Evolutionary conservation across 2,888 invertebrate species (phyloP), one percentile per base, ranked within the genome.

Genomic region (Pedicia rivosa): DNA sequence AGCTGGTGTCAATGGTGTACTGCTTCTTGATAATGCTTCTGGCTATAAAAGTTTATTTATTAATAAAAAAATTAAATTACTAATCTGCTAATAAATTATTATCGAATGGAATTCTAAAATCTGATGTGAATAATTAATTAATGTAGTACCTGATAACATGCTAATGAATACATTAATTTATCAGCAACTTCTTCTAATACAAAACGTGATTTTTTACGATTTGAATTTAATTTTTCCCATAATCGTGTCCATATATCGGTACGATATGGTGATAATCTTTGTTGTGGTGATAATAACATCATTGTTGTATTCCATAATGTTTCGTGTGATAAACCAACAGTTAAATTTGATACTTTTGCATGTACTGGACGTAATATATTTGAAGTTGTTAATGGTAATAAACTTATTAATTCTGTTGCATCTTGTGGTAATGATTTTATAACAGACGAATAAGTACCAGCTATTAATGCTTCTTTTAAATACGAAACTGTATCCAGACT

Each of bases 91-190:
- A n/a, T n/a, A n/a, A n/a, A n/a, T n/a, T n/a, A n/a, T 76, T 52
- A 25, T 13, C 4, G 8, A 13, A 12, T 28, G 13, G 28, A 50
- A 48, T 35, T 42, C 40, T 38, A 42, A 6, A 28, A 28, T 9
- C 3, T 5, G 8, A 17, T 26, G 3, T 4, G 4, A 12, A 26
- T 27, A 15, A 3, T 16, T 24, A 19, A 37, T 13, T n/a, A n/a
- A n/a, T n/a, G n/a, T n/a, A n/a, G n/a, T n/a, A n/a, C n/a, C n/a
- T 59, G 84, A 58, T 87, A 87, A 54, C 84, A 86, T 39, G 80
- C 78, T 50, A 86, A 62, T 32, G 83, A 83, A 40, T 82, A 74
- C 50, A 80, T 67, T 19, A 87, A 64, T 50, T 86, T 82, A 46
- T 82, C 83, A 1, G 74, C 72, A 19, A 84, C 82, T 50, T 74